Conservation (phyloP, 2,797 vertebrate species). For the Rhinichthys osculus region DNA sequence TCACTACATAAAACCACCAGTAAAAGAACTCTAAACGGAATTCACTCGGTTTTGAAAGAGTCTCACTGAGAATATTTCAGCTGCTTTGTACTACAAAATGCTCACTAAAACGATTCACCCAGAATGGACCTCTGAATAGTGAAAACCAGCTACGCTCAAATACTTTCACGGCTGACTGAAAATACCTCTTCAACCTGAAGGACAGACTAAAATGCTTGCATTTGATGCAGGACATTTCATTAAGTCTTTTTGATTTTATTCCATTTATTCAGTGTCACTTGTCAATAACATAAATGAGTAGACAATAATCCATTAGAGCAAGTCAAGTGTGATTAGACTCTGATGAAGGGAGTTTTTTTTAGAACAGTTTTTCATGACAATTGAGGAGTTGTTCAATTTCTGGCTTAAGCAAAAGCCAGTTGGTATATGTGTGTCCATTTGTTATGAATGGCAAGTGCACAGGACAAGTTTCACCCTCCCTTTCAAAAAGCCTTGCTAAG, state of each 20-base stretch:
- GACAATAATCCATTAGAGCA: background rate
- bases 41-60: constrained; percentile 5
- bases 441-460: background rate
- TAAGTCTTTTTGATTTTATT: background rate
- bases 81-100: constrained; percentile 19
- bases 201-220: background rate
- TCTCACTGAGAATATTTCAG: constrained; percentile 38
- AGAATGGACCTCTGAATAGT: constrained; percentile 37
- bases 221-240: background rate
- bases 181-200: constrained; percentile 20
- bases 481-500: constrained; percentile 33
- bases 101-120: constrained; percentile 23
- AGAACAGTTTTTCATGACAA: background rate
- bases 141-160: background rate
- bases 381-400: background rate
- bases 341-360: background rate
- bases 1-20: constrained; percentile 1
- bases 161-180: background rate
- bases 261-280: background rate
- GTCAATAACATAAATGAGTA: background rate
- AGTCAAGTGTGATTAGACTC: constrained; percentile 7
- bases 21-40: background rate
- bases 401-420: background rate
- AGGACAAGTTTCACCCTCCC: background rate
- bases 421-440: constrained; percentile 5